Evolutionary conservation across 2,113 vertebrate genomes (phyloP), one percentile per base, ranked within the genome.

Genomic region (Zapornia atra): DNA sequence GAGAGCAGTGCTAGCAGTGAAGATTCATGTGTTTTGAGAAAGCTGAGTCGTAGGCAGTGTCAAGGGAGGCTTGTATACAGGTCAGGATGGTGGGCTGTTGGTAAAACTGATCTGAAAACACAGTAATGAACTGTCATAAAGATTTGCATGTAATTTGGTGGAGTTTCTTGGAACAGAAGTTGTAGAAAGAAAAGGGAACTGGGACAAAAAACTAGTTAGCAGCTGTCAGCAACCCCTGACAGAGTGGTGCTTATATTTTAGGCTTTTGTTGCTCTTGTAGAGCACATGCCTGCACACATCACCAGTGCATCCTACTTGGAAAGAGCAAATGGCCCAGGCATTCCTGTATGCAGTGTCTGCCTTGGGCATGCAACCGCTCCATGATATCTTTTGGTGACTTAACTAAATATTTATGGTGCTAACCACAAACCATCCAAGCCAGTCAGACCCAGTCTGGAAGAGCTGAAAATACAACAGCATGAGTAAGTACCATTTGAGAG

Each of bases 401-500:
- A 75, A 57, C 66, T 84, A 56, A 94, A 75, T 94, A 96, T 92
- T 94, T 96, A 71, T 92, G 93, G 90, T 63, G 25, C 3, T 5
- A 91, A 81, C 89, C 78, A 78, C 94, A 95, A 82, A 66, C 94
- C 44, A 48, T 56, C 75, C 85, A 63, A 88, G 84, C 86, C 88
- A 91, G 92, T 72, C 86, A 88, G 92, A n/a, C 94, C 70, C 51
- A 40, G 78, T 92, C 92, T 88, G 80, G 82, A 73, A 94, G 77
- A 87, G 68, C 40, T 90, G 97, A 87, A 94, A 96, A 84, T 91
- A 76, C 2, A 9, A 70, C 95, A 82, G 94, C 77, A 59, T 95
- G 86, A 95, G 59, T 94, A 94, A 96, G 81, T 91, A 85, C 53
- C 80, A 31, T 94, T 95, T 95, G 92, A 93, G 84, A 68, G 86